Percentiles rank a stretch among this genome's conserved stretches.
These are phyloP conservation scores for Odontamblyopus lacepedii DNA, from an alignment of 2,797 vertebrate species.

Conservation along the genomic window DNA sequence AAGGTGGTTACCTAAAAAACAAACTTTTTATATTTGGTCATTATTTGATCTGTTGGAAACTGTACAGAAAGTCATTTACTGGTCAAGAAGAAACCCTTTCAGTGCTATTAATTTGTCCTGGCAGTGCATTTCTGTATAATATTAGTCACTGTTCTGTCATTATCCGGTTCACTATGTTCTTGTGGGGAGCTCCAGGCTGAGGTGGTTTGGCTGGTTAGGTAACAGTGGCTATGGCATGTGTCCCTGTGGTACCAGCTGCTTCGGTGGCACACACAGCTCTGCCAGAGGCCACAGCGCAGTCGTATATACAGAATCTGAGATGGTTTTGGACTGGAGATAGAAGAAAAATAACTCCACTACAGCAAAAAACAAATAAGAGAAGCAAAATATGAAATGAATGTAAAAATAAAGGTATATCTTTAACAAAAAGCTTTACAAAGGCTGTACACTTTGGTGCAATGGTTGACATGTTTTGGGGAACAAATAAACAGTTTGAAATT, in stretches of 20 bases:
- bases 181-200: conserved; percentile 25
- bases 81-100: not conserved
- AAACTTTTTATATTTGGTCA: too few species aligned
- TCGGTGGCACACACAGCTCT: conserved; percentile 38
- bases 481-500: too few species aligned
- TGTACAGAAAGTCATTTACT: not conserved
- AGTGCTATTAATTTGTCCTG: not conserved
- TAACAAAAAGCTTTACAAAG: too few species aligned
- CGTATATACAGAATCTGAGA: not conserved
- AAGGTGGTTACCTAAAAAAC: not conserved
- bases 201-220: conserved; percentile 4
- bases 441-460: too few species aligned
- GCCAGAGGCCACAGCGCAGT: conserved; percentile 17
- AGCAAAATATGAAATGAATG: not conserved
- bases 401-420: too few species aligned
- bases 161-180: not conserved
- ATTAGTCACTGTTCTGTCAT: conserved; percentile 1
- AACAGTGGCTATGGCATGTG: not conserved
- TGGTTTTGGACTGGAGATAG: not conserved
- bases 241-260: conserved; percentile 36
- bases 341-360: not conserved
- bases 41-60: not conserved
- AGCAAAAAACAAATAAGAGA: not conserved
- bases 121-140: not conserved
- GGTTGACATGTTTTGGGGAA: too few species aligned